phyloP scores from a whole-genome alignment of 53 echinoderm and acorn worm genomes.

The Arbacia lixula region DNA sequence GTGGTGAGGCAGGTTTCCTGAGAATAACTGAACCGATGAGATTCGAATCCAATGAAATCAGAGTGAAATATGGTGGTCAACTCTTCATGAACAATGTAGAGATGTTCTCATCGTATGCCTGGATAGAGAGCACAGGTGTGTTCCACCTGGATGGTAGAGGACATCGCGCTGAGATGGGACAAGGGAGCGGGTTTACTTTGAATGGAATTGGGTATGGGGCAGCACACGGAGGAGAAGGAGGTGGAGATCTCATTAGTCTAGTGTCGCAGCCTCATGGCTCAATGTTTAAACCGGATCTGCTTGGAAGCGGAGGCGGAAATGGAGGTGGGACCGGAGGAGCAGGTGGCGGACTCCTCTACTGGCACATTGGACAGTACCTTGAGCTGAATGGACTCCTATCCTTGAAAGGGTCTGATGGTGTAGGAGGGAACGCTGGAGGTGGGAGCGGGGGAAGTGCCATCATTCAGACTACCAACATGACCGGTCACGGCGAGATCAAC shows the following conservation, averaged over 20 bases:
- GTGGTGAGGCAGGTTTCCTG: conserved; percentile 76
- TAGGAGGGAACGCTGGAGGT: conserved; percentile 73
- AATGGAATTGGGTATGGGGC: conserved; percentile 85
- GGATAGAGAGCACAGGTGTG: conserved; percentile 87
- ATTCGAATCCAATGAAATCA: conserved; percentile 82
- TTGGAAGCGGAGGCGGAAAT: conserved; percentile 92
- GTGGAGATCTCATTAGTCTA: conserved; percentile 59
- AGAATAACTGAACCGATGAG: conserved; percentile 69
- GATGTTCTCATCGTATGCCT: conserved; percentile 86
- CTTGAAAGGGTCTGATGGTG: conserved; percentile 65
- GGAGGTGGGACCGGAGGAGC: conserved; percentile 78
- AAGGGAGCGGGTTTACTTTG: conserved; percentile 63
- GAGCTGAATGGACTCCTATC: conserved; percentile 85
- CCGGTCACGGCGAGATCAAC: conserved; percentile 92
- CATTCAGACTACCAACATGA: conserved; percentile 87
- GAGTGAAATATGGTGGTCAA: conserved; percentile 81
- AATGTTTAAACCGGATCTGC: conserved; percentile 63
- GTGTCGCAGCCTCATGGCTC: conserved; percentile 90
- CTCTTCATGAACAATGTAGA: conserved; percentile 87
- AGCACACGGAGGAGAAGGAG: conserved; percentile 92
- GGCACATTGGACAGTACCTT: conserved; percentile 82
- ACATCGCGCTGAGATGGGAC: conserved; percentile 69
- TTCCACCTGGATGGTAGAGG: conserved; percentile 95
- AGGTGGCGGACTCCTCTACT: conserved; percentile 85
- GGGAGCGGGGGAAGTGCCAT: conserved; percentile 90